These are phyloP conservation scores for Tachystola acroxantha DNA, from an alignment of 2,888 invertebrate genomes.

Conservation along the genomic window DNA sequence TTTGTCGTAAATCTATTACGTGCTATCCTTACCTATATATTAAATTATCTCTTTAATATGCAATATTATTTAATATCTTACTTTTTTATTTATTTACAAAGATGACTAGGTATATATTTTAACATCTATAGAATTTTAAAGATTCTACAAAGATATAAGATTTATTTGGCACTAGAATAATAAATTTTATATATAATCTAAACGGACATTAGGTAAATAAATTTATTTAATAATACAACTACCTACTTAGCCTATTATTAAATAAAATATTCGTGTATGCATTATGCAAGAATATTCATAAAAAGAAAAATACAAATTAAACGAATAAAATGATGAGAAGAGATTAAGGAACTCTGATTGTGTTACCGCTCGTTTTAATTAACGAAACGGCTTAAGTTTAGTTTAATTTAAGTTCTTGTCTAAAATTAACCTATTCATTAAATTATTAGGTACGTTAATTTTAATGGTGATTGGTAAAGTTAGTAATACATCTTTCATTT, in stretches of 20 bases:
- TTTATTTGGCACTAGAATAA: constrained; percentile 38
- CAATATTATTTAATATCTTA: background rate
- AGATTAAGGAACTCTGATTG: too few relatives aligned
- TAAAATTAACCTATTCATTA: too few relatives aligned
- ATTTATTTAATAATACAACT: constrained; percentile 19
- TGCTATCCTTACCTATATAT: background rate
- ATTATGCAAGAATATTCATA: background rate
- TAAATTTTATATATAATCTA: constrained; percentile 9
- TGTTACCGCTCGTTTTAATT: too few relatives aligned
- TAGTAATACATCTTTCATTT: too few relatives aligned
- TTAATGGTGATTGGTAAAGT: too few relatives aligned
- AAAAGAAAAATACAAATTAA: too few relatives aligned
- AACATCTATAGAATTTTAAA: constrained; percentile 24
- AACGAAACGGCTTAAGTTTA: too few relatives aligned
- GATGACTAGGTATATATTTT: constrained; percentile 12
- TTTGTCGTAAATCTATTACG: background rate
- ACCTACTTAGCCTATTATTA: constrained; percentile 26
- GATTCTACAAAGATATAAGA: constrained; percentile 24
- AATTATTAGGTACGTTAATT: too few relatives aligned
- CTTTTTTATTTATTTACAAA: constrained; percentile 17
- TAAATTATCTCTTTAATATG: constrained; percentile 5
- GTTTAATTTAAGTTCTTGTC: too few relatives aligned
- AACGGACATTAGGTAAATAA: constrained; percentile 22
- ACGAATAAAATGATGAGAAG: too few relatives aligned
- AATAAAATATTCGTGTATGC: background rate